These are phyloP conservation scores for Pleuronectes platessa DNA, from an alignment of 2,113 vertebrate genomes.

Conservation along the genomic window DNA sequence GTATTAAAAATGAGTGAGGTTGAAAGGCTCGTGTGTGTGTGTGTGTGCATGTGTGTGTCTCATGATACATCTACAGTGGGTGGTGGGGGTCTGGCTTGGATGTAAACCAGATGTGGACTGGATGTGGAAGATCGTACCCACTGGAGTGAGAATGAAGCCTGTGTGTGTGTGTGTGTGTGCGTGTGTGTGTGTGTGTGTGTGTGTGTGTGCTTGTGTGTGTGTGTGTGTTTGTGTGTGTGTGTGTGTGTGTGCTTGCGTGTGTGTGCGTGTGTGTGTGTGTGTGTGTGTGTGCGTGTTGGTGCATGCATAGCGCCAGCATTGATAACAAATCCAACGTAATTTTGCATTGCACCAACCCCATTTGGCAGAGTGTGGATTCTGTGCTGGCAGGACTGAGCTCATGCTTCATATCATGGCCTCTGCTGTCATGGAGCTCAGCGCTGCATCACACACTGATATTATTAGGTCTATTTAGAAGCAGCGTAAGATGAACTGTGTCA, in stretches of 20 bases:
- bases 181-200: neutral
- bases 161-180: neutral
- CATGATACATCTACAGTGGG: constrained; percentile 60
- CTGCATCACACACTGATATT: constrained; percentile 10
- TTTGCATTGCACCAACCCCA: constrained; percentile 67
- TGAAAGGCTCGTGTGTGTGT: constrained; percentile 38
- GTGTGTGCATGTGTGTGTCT: constrained; percentile 38
- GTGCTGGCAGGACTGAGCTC: constrained; percentile 64
- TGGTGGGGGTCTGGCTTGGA: constrained; percentile 68
- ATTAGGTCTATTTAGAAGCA: constrained; percentile 28
- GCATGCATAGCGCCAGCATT: constrained; percentile 50
- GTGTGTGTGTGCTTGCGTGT: constrained; percentile 7
- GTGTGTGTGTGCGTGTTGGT: constrained; percentile 23
- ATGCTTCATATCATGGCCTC: constrained; percentile 60
- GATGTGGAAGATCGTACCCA: constrained; percentile 69
- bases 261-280: constrained; percentile 1
- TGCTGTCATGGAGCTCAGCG: constrained; percentile 31
- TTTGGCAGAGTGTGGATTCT: constrained; percentile 54
- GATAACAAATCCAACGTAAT: constrained; percentile 75
- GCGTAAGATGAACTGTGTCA: constrained; percentile 20
- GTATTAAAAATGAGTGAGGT: constrained; percentile 55
- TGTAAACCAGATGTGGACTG: constrained; percentile 79
- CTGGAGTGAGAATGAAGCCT: constrained; percentile 50
- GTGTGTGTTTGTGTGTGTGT: constrained; percentile 16
- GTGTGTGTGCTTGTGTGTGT: neutral